A percentile compares a stretch with the other conserved stretches of the same genome.
phyloP scores from a whole-genome alignment of 1,140 invertebrate genomes.

The Tribolium madens region DNA sequence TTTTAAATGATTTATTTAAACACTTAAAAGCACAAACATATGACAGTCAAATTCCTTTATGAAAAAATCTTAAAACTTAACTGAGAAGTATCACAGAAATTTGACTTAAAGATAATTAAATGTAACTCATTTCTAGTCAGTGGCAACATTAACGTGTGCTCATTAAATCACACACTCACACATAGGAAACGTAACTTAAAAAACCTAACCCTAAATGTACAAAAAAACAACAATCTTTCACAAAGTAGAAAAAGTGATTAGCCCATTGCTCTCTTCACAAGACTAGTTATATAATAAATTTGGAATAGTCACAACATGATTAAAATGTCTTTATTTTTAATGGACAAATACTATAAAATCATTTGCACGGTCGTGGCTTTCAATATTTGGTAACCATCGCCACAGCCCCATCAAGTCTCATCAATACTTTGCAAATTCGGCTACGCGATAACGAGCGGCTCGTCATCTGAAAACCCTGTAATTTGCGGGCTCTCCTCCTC shows the following conservation, averaged over 20 bases:
- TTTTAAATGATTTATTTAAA: conserved; percentile 33
- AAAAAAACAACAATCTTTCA: conserved; percentile 20
- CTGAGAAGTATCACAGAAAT: conserved; percentile 58
- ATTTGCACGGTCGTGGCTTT: conserved; percentile 12
- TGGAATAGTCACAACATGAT: conserved; percentile 50
- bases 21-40: conserved; percentile 36
- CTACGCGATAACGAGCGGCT: conserved; percentile 91
- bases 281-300: conserved; percentile 47
- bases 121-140: conserved; percentile 39
- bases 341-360: conserved; percentile 51
- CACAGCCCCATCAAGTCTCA: conserved; percentile 16
- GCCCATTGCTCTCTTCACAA: not conserved
- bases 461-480: conserved; percentile 92
- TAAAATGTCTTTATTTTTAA: conserved; percentile 43
- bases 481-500: conserved; percentile 89
- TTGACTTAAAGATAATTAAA: conserved; percentile 56
- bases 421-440: conserved; percentile 28
- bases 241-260: conserved; percentile 1
- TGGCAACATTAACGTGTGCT: conserved; percentile 46
- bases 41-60: conserved; percentile 42
- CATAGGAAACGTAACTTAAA: not conserved
- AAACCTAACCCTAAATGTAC: conserved; percentile 17
- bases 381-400: conserved; percentile 16
- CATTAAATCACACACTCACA: not conserved
- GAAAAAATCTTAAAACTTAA: conserved; percentile 51